Base-by-base conservation (phyloP, 2,113 vertebrate genomes). In the Pseudolaguvia tuberculata region DNA sequence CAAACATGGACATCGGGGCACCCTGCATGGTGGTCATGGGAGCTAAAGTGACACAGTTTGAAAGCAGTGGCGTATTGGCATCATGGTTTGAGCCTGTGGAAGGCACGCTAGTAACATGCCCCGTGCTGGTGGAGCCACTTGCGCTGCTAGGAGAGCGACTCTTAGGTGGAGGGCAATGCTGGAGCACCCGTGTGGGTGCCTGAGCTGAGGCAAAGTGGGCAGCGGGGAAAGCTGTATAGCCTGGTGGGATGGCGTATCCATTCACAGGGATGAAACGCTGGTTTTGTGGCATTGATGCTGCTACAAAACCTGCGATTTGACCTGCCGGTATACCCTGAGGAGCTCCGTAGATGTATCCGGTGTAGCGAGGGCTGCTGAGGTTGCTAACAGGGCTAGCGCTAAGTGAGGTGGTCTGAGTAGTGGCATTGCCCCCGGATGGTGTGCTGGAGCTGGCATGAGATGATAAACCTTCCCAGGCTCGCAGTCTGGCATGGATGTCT, bases 81-180 rank as follows among this genome's bases (percentile, higher is more conserved):
- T 98, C 96, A 61, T 99, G 96, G 87, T 95, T 96, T 84, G 97
- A 99, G 75, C 97, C 96, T 0, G 97, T 94, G 70, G 97, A 98
- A 0, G 95, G 96, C 83, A 96, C 79, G 51, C 95, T 97, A 59
- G 96, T 97, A 80, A 98, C 94, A 1, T 98, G 97, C 23, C 97
- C 97, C 0, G 97, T 99, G 90, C 97, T 99, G 20, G 97, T 98
- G 0, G 97, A 99, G 20, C 97, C 97, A 4, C 97, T 99, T 83
- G 96, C 97, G 0, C 96, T 99, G 89, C 96, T 99, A 0, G 96
- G 97, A 0, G 97, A 99, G 55, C 97, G 94, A 81, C 96, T 99
- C 84, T 98, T 98, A 21, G 96, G 96, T 1, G 96, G 97, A 0
- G 96, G 96, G 53, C 96, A 94, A 88, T 98, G 97, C 83, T 94